Percentiles rank a stretch among this genome's conserved stretches.
These are phyloP conservation scores for Spodoptera litura DNA, from an alignment of 1,140 invertebrate species.

Conservation along the genomic window DNA sequence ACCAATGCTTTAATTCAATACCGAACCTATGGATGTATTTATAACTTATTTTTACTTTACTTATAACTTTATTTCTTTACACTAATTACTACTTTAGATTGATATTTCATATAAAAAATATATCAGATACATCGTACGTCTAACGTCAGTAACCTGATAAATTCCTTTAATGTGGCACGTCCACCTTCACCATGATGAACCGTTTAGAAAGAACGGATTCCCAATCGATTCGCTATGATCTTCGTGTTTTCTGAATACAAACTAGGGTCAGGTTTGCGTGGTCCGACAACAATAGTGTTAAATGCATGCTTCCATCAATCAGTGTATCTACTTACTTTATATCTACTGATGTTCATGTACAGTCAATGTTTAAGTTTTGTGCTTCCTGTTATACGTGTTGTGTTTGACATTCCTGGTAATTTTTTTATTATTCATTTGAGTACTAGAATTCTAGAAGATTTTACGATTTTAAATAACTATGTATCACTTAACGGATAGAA, in stretches of 20 bases:
- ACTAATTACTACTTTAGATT: too few species aligned
- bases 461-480: too few species aligned
- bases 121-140: background rate
- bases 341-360: background rate
- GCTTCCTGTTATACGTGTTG: too few species aligned
- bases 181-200: constrained; percentile 21
- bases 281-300: constrained; percentile 20
- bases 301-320: constrained; percentile 20
- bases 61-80: too few species aligned
- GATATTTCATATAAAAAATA: background rate
- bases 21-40: too few species aligned
- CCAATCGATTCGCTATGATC: constrained; percentile 10
- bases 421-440: too few species aligned
- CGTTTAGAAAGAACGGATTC: constrained; percentile 34
- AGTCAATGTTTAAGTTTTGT: background rate
- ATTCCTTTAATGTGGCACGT: constrained; percentile 2
- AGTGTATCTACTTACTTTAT: background rate
- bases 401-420: too few species aligned
- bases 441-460: too few species aligned
- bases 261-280: constrained; percentile 26
- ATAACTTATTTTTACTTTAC: too few species aligned
- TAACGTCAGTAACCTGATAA: background rate
- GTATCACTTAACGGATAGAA: too few species aligned
- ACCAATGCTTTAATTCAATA: too few species aligned
- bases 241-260: constrained; percentile 17